Percentiles rank a stretch among this genome's conserved stretches.
These are phyloP conservation scores for Trichonephila clavipes DNA, from an alignment of 1,140 invertebrate genomes.

Conservation along the genomic window DNA sequence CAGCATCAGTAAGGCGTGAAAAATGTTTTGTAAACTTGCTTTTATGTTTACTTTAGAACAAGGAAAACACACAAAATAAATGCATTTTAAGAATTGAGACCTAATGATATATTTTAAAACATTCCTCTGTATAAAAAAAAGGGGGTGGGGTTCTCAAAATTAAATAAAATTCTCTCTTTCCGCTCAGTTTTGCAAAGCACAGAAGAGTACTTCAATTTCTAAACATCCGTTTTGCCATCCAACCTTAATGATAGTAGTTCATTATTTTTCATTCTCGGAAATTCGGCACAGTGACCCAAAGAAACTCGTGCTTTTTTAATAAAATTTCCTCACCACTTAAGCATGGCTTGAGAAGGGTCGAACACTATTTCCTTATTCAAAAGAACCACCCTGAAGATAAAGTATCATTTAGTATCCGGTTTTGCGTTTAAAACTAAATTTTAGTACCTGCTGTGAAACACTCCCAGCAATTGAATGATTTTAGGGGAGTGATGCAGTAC, in stretches of 20 bases:
- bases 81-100: too few relatives aligned
- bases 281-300: constrained; percentile 14
- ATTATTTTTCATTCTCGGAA: constrained; percentile 1
- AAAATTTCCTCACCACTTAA: not conserved
- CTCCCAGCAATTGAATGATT: not conserved
- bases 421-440: not conserved
- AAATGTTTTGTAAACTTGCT: too few relatives aligned
- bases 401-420: not conserved
- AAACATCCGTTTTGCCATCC: not conserved
- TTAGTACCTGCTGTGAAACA: not conserved
- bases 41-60: too few relatives aligned
- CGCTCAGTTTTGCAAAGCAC: too few relatives aligned
- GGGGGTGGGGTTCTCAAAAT: too few relatives aligned
- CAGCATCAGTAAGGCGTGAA: too few relatives aligned
- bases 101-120: too few relatives aligned
- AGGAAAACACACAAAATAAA: too few relatives aligned
- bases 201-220: too few relatives aligned
- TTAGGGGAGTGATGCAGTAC: not conserved
- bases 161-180: too few relatives aligned
- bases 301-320: not conserved
- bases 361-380: not conserved
- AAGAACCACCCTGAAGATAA: not conserved
- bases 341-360: not conserved
- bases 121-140: too few relatives aligned
- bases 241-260: not conserved